Evolutionary conservation across 2,113 vertebrate genomes (phyloP).

Genomic region (Cynocephalus volans): DNA sequence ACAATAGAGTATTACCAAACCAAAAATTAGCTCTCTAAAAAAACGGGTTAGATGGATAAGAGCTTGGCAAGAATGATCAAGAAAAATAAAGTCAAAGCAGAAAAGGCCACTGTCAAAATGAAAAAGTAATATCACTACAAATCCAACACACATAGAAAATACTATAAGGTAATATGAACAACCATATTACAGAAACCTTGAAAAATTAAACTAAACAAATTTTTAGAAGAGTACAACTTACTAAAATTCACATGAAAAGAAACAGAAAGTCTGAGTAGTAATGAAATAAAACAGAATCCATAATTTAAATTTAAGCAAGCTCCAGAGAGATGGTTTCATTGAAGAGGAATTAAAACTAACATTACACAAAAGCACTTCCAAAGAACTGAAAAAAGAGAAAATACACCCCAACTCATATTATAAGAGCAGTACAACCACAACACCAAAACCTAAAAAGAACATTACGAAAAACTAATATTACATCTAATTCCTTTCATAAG

Average conservation of each 20-base stretch:
- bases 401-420: background rate
- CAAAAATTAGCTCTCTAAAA: background rate
- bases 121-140: background rate
- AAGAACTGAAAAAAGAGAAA: background rate
- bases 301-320: constrained; percentile 17
- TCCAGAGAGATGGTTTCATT: constrained; percentile 1
- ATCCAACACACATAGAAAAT: background rate
- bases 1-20: background rate
- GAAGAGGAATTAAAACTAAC: background rate
- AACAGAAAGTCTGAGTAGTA: background rate
- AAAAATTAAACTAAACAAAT: background rate
- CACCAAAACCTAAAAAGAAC: background rate
- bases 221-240: background rate
- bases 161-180: background rate
- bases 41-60: constrained; percentile 16
- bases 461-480: constrained; percentile 4
- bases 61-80: background rate
- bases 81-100: background rate
- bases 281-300: background rate
- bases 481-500: background rate
- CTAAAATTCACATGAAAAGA: constrained; percentile 10
- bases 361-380: background rate
- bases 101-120: background rate
- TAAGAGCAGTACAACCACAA: background rate
- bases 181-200: background rate